Base-by-base conservation (phyloP, 2,797 vertebrate species). In the Cuculus canorus region DNA sequence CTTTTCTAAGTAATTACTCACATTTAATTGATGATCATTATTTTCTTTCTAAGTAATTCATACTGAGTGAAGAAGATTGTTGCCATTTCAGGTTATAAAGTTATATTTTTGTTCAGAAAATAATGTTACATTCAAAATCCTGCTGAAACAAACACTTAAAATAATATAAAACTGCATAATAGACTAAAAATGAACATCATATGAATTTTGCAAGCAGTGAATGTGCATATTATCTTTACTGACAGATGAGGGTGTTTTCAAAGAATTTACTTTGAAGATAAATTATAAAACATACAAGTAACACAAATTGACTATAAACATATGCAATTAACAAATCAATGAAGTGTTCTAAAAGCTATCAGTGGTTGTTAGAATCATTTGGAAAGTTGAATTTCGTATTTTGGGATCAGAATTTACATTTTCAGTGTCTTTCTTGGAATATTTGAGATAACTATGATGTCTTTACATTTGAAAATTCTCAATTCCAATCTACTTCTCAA, bases 381-480 rank as follows among this genome's bases (percentile, higher is more conserved):
- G 17, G 22, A 81, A 84, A 73, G 16, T 72, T 84, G 72, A 61
- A 61, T 66, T 82, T 28, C 11, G 0, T 65, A 25, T 83, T 77
- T 93, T 81, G 41, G 37, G 56, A 23, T 75, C 78, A 59, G 17
- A 45, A 18, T 65, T 94, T 78, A 19, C 1, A 2, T 86, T 78
- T 75, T 73, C 33, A 50, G 6, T 39, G 27, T 48, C 18, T 93
- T 82, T 39, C 23, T 25, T 88, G 64, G 24, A 80, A 61, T 75
- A 81, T 81, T 90, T 87, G 64, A 73, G 41, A 52, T 68, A 86
- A 68, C 37, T 86, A 10, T 80, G 69, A 13, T 72, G 80, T 57
- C 64, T 95, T 77, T 17, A 70, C 45, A 61, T 92, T 94, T 95
- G 48, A 82, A 92, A 94, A 77, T 61, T 61, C 33, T 84, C 80